phyloP scores from a whole-genome alignment of 2,797 vertebrate species.

The Oreonectes daqikongensis region DNA sequence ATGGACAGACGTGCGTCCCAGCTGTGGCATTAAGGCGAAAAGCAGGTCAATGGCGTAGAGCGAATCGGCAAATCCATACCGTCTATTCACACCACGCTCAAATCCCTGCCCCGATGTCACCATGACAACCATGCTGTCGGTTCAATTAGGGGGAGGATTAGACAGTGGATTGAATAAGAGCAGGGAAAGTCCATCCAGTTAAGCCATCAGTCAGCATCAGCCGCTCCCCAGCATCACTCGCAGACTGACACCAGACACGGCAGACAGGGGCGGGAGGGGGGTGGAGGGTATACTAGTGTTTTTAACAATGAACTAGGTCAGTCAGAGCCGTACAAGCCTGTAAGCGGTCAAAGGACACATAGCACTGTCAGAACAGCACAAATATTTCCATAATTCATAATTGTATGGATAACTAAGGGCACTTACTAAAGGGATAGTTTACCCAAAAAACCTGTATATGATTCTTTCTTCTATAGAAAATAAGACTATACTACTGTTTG shows the following conservation, averaged over 20 bases:
- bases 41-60: slow-evolving; percentile 62
- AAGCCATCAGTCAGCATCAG: slow-evolving; percentile 38
- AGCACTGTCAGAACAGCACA: not conserved
- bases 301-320: slow-evolving; percentile 72
- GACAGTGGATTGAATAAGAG: slow-evolving; percentile 41
- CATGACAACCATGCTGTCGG: slow-evolving; percentile 74
- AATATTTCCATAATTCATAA: not conserved
- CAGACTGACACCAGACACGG: slow-evolving; percentile 51
- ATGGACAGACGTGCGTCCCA: not conserved
- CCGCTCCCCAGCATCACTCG: slow-evolving; percentile 6
- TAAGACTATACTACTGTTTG: too few relatives aligned
- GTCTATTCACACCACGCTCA: slow-evolving; percentile 71
- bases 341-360: not conserved
- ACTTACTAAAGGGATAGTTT: too few relatives aligned
- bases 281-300: slow-evolving; percentile 22
- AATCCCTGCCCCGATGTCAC: slow-evolving; percentile 70
- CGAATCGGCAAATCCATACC: slow-evolving; percentile 57
- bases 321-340: slow-evolving; percentile 44
- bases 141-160: slow-evolving; percentile 68
- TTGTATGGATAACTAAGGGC: not conserved
- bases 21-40: slow-evolving; percentile 40
- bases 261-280: slow-evolving; percentile 32
- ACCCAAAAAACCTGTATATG: too few relatives aligned
- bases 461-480: too few relatives aligned
- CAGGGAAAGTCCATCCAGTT: slow-evolving; percentile 47